Evolutionary conservation across 2,888 invertebrate species (phyloP), one percentile per base, ranked within the genome.

Genomic region (Mactromeris polynyma): DNA sequence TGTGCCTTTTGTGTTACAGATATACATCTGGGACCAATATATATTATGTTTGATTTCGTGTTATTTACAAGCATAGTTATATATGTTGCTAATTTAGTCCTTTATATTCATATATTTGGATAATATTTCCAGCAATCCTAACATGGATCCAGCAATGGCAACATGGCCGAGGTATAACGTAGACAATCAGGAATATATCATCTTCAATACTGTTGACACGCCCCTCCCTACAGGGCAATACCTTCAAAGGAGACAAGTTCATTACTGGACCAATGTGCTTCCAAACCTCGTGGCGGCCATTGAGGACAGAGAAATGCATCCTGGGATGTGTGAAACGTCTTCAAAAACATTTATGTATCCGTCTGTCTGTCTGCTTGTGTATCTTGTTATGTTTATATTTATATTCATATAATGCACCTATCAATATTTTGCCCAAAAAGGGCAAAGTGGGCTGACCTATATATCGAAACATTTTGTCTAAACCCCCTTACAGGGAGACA

Each of bases 51-150:
- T n/a, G n/a, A n/a, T n/a, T n/a, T n/a, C n/a, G n/a, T n/a, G n/a
- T n/a, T n/a, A n/a, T n/a, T n/a, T n/a, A n/a, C n/a, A n/a, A n/a
- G n/a, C n/a, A n/a, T n/a, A n/a, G n/a, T n/a, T n/a, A n/a, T n/a
- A n/a, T n/a, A n/a, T n/a, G n/a, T n/a, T n/a, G n/a, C n/a, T n/a
- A n/a, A n/a, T n/a, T n/a, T n/a, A n/a, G n/a, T n/a, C n/a, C n/a
- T n/a, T n/a, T n/a, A n/a, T n/a, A n/a, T n/a, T n/a, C n/a, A n/a
- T n/a, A n/a, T n/a, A n/a, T n/a, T n/a, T n/a, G n/a, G n/a, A n/a
- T n/a, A n/a, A 1, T 73, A 17, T 73, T 83, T 83, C n/a, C 84
- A 85, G 84, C 7, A 79, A 79, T 38, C 84, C 84, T 19, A 85
- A 85, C 73, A 17, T 2, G 1, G 79, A 79, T 21, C 11, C 4